Evolutionary conservation across 1,140 invertebrate genomes (phyloP), one percentile per base, ranked within the genome.

Genomic region (Diabrotica undecimpunctata): DNA sequence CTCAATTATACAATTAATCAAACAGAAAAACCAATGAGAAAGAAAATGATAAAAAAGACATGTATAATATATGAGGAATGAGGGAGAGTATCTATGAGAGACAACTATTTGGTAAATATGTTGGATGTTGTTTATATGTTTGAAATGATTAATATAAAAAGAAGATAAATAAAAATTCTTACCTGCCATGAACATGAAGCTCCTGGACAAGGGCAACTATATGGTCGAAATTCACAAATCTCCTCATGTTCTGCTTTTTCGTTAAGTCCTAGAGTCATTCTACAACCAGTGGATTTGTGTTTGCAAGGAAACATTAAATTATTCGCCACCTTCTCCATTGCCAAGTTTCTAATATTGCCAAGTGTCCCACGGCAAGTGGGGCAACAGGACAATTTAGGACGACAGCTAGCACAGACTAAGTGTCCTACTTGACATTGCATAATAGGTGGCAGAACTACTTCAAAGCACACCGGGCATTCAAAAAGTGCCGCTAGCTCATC

Each of bases 181-280:
- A 97, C 97, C 80, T 97, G 95, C 98, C 97, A 99, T 78, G 99
- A 98, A 82, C 98, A 99, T 0, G 94, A 96, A 54, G 96, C 96
- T 59, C 97, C 97, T 50, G 97, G 97, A 80, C 97, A 99, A 36
- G 97, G 97, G 81, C 97, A 99, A 64, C 90, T 91, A 77, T 99
- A 99, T 11, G 95, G 95, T 78, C 96, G 89, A 83, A 91, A 98
- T 84, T 99, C 96, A 81, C 98, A 99, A 3, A 89, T 87, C 82
- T 99, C 97, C 82, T 99, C 98, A 77, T 99, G 98, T 75, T 98
- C 97, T 38, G 91, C 88, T 81, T 99, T 99, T 69, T 98, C 95
- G 7, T 95, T 96, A 77, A 98, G 94, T 3, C 95, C 87, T 12
- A 99, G 83, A n/a, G 93, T 94, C 56, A 91, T 89, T 5, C 87